phyloP scores from a whole-genome alignment of 2,888 invertebrate genomes.

The Sussaba pulchella region DNA sequence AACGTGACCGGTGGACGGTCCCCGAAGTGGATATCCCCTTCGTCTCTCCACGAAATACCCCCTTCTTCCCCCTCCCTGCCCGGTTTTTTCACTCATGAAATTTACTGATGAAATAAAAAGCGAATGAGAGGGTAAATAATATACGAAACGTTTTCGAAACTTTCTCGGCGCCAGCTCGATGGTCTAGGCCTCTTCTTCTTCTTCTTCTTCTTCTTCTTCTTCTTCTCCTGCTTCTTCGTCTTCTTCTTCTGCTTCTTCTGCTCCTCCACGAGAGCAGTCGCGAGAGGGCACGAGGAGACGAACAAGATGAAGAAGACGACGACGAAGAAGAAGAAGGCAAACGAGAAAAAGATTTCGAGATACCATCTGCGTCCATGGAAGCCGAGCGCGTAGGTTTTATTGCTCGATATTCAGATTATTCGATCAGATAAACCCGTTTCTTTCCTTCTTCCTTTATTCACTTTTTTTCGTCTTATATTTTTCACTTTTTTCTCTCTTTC shows the following conservation, averaged over 20 bases:
- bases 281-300: slow-evolving; percentile 43
- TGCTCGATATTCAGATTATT: slow-evolving; percentile 83
- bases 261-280: slow-evolving; percentile 4
- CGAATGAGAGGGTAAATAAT: slow-evolving; percentile 69
- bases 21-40: slow-evolving; percentile 18
- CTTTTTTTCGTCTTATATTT: slow-evolving; percentile 28
- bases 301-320: slow-evolving; percentile 52
- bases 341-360: slow-evolving; percentile 71
- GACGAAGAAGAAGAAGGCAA: slow-evolving; percentile 41
- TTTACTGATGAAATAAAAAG: slow-evolving; percentile 71
- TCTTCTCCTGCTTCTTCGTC: slow-evolving; percentile 42
- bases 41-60: slow-evolving; percentile 20
- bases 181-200: slow-evolving; percentile 62
- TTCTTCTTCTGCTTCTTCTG: slow-evolving; percentile 26
- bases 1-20: slow-evolving; percentile 67
- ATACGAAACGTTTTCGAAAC: slow-evolving; percentile 66
- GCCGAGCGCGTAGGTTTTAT: slow-evolving; percentile 78
- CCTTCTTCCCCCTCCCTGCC: background rate
- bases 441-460: slow-evolving; percentile 50
- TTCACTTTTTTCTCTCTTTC: slow-evolving; percentile 32
- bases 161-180: slow-evolving; percentile 67
- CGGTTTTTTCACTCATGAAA: slow-evolving; percentile 60
- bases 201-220: slow-evolving; percentile 31
- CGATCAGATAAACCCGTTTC: slow-evolving; percentile 80
- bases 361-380: slow-evolving; percentile 77